Conservation (phyloP, 2,113 vertebrate genomes). For the Hucho hucho region DNA sequence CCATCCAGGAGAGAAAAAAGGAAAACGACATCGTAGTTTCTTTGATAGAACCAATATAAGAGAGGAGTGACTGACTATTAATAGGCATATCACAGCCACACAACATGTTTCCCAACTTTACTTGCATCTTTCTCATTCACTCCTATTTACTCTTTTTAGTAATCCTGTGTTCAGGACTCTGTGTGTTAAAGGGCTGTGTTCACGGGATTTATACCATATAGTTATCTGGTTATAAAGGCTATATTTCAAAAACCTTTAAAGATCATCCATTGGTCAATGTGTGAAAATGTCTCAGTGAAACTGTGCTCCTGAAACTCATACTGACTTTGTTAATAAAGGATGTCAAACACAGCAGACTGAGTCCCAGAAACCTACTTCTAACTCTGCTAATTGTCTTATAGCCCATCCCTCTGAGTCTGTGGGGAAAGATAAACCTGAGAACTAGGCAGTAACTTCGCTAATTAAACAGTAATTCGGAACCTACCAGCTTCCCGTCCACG, state of each 20-base stretch:
- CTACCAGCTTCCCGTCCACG: conserved; percentile 94
- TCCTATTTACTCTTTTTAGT: no score
- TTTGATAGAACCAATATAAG: conserved; percentile 67
- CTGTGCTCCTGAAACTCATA: conserved; percentile 17
- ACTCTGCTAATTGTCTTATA: conserved; percentile 44
- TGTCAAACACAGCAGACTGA: conserved; percentile 21
- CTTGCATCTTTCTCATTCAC: no score
- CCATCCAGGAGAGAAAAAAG: conserved; percentile 40
- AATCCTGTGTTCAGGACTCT: no score
- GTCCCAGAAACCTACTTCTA: conserved; percentile 64
- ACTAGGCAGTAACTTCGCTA: not conserved
- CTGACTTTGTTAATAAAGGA: conserved; percentile 21
- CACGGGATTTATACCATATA: no score
- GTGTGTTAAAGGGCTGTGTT: no score
- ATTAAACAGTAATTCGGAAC: conserved; percentile 24
- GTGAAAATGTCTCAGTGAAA: conserved; percentile 19
- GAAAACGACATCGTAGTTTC: conserved; percentile 30
- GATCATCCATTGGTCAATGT: not conserved
- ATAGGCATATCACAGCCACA: not conserved
- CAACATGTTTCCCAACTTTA: no score
- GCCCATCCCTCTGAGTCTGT: not conserved
- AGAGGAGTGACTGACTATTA: not conserved
- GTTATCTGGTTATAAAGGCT: no score
- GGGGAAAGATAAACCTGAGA: not conserved
- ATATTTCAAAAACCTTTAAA: no score